Conservation (phyloP, 1,140 invertebrate species). For the Samia ricini region DNA sequence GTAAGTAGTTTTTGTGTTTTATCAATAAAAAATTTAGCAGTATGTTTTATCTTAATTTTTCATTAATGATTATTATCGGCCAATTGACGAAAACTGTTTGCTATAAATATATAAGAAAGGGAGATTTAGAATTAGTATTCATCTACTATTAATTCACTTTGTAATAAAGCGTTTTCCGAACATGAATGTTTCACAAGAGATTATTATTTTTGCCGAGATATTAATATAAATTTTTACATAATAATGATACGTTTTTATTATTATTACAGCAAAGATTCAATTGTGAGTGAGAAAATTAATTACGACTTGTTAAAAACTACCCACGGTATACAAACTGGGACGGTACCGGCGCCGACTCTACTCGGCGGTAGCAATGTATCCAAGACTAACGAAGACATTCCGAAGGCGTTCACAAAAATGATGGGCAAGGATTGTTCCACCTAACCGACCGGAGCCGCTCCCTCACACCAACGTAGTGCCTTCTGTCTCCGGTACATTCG, state of each 20-base stretch:
- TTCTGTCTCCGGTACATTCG: constrained; percentile 21
- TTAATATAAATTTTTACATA: no score
- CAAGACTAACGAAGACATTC: constrained; percentile 90
- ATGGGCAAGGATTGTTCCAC: constrained; percentile 63
- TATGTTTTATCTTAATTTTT: no score
- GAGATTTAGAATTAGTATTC: no score
- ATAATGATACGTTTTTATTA: background rate
- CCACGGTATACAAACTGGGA: constrained; percentile 85
- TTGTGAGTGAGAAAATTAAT: constrained; percentile 92
- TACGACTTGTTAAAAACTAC: constrained; percentile 94
- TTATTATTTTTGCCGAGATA: no score
- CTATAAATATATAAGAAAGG: no score
- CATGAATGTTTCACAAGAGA: no score
- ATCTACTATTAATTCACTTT: no score
- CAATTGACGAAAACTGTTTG: no score
- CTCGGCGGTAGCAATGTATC: constrained; percentile 82
- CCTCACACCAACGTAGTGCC: constrained; percentile 24
- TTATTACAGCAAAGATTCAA: constrained; percentile 87
- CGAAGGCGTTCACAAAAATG: constrained; percentile 82
- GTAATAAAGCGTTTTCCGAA: no score
- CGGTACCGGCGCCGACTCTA: constrained; percentile 85
- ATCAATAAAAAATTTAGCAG: no score
- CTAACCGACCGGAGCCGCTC: background rate
- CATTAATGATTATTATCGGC: no score
- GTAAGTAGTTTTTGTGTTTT: no score